Base-by-base conservation (phyloP, 2,113 vertebrate genomes). In the Oncorhynchus kisutch region DNA sequence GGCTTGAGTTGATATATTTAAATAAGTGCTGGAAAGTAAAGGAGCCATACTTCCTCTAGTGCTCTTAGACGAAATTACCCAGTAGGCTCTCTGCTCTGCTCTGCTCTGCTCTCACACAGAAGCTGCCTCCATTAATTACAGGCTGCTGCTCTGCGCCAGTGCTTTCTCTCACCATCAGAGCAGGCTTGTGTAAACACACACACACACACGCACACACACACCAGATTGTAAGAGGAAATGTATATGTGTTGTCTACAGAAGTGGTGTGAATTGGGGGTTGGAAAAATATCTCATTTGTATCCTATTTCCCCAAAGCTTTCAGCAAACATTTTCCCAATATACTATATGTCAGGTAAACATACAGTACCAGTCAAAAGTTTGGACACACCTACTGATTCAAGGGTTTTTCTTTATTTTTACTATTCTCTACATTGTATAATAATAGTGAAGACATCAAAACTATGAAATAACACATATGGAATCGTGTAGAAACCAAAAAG, bases 71-170 rank as follows among this genome's bases (percentile, higher is more conserved):
- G 77, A 89, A 90, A 90, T 91, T 89, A 90, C 84, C 84, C 88
- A 81, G 79, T 88, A 84, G 75, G 79, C 76, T 79, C 72, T 74
- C 65, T 75, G 77, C 84, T 79, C 78, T 86, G 77, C 84, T 79
- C 78, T 86, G 77, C 71, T 72, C 65, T 76, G 77, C 84, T 79
- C 78, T 86, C 82, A 81, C 79, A 79, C 85, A 74, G 71, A 84
- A 80, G 75, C 82, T 82, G 78, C 71, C 67, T 81, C 78, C 79
- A 78, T 90, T 90, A 90, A 92, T 91, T 91, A 91, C 67, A 84
- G 84, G 54, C 79, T 72, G 18, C 67, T 62, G 51, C 29, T 68
- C 70, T 71, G 78, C 20, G 73, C 77, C 81, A 79, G 54, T 79
- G 79, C 79, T 69, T 72, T 71, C 27, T 57, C 69, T 78, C 76